phyloP scores from a whole-genome alignment of 1,140 invertebrate genomes.

The Cotesia glomerata region DNA sequence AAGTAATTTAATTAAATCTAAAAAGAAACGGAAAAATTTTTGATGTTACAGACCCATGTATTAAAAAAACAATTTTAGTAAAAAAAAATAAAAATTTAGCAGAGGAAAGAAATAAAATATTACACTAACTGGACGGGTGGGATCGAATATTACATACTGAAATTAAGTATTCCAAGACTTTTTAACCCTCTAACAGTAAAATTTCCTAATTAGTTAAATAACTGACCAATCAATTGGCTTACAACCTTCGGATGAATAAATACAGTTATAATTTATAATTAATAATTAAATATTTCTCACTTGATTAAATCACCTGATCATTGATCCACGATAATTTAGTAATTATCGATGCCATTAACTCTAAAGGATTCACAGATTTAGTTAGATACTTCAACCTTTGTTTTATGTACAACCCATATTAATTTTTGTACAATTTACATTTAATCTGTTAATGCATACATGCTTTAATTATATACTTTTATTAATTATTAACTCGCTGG shows the following conservation, averaged over 20 bases:
- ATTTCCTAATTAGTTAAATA: conserved; percentile 36
- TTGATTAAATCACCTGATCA: conserved; percentile 11
- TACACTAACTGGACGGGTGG: conserved; percentile 45
- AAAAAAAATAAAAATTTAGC: neutral
- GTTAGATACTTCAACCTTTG: neutral
- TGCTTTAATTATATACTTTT: neutral
- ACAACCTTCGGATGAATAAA: conserved; percentile 10
- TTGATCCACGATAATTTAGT: neutral
- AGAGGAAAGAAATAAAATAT: neutral
- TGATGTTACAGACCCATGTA: too few relatives aligned
- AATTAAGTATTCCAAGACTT: neutral
- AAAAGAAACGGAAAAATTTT: too few relatives aligned
- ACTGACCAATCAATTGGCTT: conserved; percentile 27
- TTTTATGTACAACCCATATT: conserved; percentile 12
- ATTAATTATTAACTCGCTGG: neutral
- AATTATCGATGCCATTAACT: too few relatives aligned
- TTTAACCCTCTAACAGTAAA: conserved; percentile 42
- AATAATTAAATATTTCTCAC: conserved; percentile 5
- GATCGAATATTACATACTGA: conserved; percentile 47
- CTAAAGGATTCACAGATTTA: too few relatives aligned
- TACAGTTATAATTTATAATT: conserved; percentile 5
- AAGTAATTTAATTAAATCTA: too few relatives aligned
- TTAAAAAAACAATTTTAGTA: too few relatives aligned
- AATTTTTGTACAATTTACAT: conserved; percentile 15
- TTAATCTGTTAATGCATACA: neutral